Conservation (phyloP, 2,113 vertebrate species). For the Dissostichus mawsoni region DNA sequence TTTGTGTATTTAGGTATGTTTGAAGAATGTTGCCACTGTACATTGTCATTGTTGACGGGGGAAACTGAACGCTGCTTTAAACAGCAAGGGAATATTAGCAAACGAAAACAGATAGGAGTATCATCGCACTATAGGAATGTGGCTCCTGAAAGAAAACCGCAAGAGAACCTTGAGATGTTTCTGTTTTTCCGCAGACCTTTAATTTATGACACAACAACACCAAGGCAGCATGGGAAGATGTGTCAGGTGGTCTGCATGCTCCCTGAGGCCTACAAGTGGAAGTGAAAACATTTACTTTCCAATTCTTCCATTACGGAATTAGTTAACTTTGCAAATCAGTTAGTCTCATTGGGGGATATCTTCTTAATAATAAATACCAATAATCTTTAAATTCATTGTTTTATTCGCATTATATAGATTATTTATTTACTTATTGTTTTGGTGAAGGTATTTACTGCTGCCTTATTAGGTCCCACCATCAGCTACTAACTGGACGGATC, state of each 20-base stretch:
- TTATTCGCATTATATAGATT: not conserved
- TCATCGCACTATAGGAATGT: slow-evolving; percentile 52
- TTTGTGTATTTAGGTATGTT: slow-evolving; percentile 72
- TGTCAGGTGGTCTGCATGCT: slow-evolving; percentile 48
- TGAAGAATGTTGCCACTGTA: slow-evolving; percentile 76
- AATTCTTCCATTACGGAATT: not conserved
- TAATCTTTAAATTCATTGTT: not conserved
- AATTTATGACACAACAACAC: slow-evolving; percentile 56
- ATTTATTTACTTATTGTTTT: not conserved
- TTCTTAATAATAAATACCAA: not conserved
- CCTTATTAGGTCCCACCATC: not conserved
- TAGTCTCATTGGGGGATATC: too few relatives aligned
- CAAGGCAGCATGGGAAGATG: slow-evolving; percentile 40
- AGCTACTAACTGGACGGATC: not conserved
- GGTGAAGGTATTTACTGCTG: not conserved
- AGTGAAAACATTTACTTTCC: not conserved
- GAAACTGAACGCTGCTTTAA: slow-evolving; percentile 68
- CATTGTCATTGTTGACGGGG: slow-evolving; percentile 64
- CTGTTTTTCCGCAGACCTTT: slow-evolving; percentile 43
- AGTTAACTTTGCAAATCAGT: not conserved
- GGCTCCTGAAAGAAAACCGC: slow-evolving; percentile 56
- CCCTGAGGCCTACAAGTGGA: not conserved
- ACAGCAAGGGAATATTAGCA: slow-evolving; percentile 53
- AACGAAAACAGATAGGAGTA: slow-evolving; percentile 61
- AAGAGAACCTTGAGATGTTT: slow-evolving; percentile 53